Conservation (phyloP, 2,113 vertebrate genomes). For the Nymphicus hollandicus region DNA sequence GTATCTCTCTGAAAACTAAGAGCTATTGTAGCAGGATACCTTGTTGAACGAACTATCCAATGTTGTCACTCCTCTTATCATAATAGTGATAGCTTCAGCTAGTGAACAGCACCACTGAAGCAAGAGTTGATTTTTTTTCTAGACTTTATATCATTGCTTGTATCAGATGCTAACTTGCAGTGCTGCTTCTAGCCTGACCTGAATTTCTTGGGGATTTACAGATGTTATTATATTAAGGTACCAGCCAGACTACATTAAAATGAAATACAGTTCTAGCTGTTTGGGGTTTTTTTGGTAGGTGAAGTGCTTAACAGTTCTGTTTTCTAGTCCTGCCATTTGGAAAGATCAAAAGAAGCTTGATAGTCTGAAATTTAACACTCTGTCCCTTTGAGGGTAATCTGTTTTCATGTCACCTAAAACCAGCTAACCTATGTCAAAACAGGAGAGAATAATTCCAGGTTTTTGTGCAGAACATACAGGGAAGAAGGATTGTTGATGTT, state of each 20-base stretch:
- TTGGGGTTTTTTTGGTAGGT: slow-evolving; percentile 6
- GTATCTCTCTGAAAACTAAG: neutral
- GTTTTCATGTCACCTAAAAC: neutral
- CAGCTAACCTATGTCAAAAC: neutral
- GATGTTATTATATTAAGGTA: neutral
- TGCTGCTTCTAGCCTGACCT: neutral
- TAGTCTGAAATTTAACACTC: slow-evolving; percentile 4
- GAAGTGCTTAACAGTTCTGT: slow-evolving; percentile 13
- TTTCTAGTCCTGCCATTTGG: neutral
- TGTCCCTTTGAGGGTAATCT: neutral
- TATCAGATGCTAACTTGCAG: neutral
- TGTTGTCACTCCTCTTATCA: neutral
- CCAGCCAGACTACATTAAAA: slow-evolving; percentile 5
- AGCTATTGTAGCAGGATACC: neutral
- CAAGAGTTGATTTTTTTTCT: neutral
- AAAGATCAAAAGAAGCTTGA: neutral
- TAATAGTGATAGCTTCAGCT: neutral
- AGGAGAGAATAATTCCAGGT: neutral
- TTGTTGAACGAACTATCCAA: neutral
- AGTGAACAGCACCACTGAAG: neutral
- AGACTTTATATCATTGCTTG: neutral
- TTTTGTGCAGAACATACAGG: neutral
- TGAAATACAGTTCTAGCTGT: neutral
- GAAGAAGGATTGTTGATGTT: neutral
- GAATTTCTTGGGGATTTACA: slow-evolving; percentile 35